Evolutionary conservation across 2,888 invertebrate species (phyloP).

Genomic region (Eupithecia pulchellata): DNA sequence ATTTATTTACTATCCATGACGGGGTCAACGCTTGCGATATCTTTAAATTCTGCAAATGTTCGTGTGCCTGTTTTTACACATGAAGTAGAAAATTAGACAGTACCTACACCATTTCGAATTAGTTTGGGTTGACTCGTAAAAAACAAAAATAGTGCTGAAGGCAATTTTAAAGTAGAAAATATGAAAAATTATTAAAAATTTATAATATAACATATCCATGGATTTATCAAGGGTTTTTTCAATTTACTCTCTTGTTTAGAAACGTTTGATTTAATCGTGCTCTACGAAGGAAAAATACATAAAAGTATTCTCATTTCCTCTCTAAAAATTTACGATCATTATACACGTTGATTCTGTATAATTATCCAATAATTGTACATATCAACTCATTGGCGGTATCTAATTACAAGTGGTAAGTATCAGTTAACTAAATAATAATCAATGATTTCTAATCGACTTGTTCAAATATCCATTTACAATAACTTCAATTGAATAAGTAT

Average conservation of each 20-base stretch:
- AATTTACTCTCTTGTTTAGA: background rate
- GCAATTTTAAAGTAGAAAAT: background rate
- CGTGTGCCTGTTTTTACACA: background rate
- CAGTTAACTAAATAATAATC: background rate
- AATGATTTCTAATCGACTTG: background rate
- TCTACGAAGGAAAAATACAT: background rate
- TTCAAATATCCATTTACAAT: background rate
- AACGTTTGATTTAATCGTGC: background rate
- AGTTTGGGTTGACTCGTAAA: background rate
- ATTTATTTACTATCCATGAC: background rate
- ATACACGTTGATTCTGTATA: background rate
- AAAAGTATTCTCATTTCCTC: background rate
- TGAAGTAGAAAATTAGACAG: too few relatives aligned
- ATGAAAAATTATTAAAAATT: background rate
- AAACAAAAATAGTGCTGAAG: background rate
- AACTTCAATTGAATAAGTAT: conserved; percentile 2
- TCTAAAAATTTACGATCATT: background rate
- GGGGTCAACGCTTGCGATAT: background rate
- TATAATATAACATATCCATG: background rate
- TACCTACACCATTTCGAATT: background rate
- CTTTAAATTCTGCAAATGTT: background rate
- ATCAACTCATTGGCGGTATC: background rate
- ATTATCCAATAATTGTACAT: background rate
- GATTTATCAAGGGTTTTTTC: background rate
- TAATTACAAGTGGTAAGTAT: background rate